Evolutionary conservation across 2,797 vertebrate species (phyloP).

Genomic region (Microctenopoma stevenorrisi): DNA sequence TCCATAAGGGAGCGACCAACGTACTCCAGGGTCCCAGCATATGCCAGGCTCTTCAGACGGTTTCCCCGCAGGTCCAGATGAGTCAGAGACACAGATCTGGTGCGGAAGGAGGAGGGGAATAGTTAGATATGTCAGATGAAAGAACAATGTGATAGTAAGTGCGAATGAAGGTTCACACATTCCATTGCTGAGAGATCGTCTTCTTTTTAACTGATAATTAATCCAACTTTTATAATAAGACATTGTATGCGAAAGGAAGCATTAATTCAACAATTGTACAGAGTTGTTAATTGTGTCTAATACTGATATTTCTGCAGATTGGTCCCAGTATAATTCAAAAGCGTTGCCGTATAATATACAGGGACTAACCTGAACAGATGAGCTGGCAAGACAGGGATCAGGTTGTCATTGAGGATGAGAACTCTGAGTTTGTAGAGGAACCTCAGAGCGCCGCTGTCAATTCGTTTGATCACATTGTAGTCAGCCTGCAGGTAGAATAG

Average conservation of each 20-base stretch:
- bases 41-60: constrained; percentile 96
- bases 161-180: constrained; percentile 48
- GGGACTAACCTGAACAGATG: constrained; percentile 83
- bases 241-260: constrained; percentile 42
- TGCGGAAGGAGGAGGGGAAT: constrained; percentile 24
- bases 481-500: constrained; percentile 90
- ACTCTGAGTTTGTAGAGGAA: constrained; percentile 97
- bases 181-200: constrained; percentile 32
- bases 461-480: constrained; percentile 98
- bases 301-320: constrained; percentile 73
- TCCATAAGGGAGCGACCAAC: constrained; percentile 95
- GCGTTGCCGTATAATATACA: constrained; percentile 52
- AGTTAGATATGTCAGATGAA: constrained; percentile 55
- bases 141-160: constrained; percentile 40
- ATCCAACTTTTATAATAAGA: constrained; percentile 38
- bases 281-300: constrained; percentile 51
- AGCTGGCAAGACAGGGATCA: constrained; percentile 93
- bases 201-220: constrained; percentile 56
- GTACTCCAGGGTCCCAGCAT: constrained; percentile 96
- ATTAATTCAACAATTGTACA: constrained; percentile 49
- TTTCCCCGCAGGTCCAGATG: constrained; percentile 98
- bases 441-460: constrained; percentile 96
- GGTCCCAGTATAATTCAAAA: constrained; percentile 72
- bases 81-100: constrained; percentile 88
- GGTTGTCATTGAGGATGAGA: constrained; percentile 98